A percentile compares a stretch with the other conserved stretches of the same genome.
phyloP scores from a whole-genome alignment of 2,888 invertebrate species.

The Napeogenes sylphis region DNA sequence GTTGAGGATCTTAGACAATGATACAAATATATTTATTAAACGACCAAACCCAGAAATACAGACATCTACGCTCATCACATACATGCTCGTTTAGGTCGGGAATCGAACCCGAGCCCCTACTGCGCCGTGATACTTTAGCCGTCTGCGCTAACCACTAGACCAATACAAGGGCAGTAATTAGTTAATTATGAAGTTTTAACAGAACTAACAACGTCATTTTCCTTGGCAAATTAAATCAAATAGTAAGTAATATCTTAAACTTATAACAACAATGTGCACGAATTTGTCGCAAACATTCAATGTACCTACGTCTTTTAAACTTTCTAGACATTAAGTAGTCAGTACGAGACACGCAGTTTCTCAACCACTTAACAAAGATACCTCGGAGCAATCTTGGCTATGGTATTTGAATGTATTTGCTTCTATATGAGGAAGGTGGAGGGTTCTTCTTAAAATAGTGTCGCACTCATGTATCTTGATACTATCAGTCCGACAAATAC shows the following conservation, averaged over 20 bases:
- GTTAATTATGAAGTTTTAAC: no score
- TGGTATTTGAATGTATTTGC: slow-evolving; percentile 8
- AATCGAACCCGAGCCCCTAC: no score
- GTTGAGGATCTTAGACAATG: no score
- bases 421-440: slow-evolving; percentile 19
- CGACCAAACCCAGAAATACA: no score
- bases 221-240: background rate
- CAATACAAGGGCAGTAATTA: no score
- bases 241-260: background rate
- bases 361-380: slow-evolving; percentile 46
- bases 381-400: slow-evolving; percentile 13
- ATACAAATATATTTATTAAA: no score
- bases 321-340: slow-evolving; percentile 67
- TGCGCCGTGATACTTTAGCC: no score
- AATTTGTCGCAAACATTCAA: slow-evolving; percentile 21
- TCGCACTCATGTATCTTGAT: slow-evolving; percentile 50
- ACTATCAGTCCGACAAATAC: slow-evolving; percentile 68
- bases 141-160: no score
- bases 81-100: no score
- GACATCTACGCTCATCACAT: no score
- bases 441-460: slow-evolving; percentile 24
- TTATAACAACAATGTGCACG: slow-evolving; percentile 20
- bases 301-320: slow-evolving; percentile 51
- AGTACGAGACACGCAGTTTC: slow-evolving; percentile 43
- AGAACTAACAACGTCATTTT: background rate